Base-by-base conservation (phyloP, 2,113 vertebrate genomes). In the Lophotis ruficrista region DNA sequence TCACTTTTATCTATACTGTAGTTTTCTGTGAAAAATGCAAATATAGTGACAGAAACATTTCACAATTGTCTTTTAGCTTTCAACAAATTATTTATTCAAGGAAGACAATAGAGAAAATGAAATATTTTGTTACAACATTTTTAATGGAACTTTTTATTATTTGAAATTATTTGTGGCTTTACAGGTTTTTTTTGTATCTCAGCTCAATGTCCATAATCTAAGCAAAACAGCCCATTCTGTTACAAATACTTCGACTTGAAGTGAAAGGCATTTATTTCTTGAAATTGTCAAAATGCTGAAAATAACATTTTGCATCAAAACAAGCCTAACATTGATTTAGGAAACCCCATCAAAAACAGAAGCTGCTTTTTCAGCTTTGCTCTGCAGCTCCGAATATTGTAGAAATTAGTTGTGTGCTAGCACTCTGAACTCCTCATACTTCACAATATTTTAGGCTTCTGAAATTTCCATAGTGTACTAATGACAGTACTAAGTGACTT, bases 21-120 rank as follows among this genome's bases (percentile, higher is more conserved):
- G 4, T 27, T 91, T 38, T 57, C 14, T 41, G 7, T 37, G 5
- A 14, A 62, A 89, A 89, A 75, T 25, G 3, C 2, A 85, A 79
- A 58, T 58, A 41, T 1, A 71, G 10, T 47, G 8, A 53, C 4
- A 51, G 43, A 89, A 89, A 66, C 6, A 58, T 50, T 84, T 91
- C 16, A 78, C 2, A 50, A 37, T 9, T 83, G 6, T 35, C 12
- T 69, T 76, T 64, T 76, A 50, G 4, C 5, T 38, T 45, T 22
- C 3, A 54, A 35, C 1, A 54, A 53, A 45, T 53, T 48, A 51
- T 51, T 79, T 62, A 54, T 80, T 94, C 5, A 47, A 68, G 9
- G 31, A 72, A 38, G 33, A 35, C 0, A 4, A 4, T 11, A 2
- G 2, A 3, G 4, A 47, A 83, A 64, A 43, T 5, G 0, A 78